Conservation (phyloP, 2,888 invertebrate genomes). For the Apodemia duryi region DNA sequence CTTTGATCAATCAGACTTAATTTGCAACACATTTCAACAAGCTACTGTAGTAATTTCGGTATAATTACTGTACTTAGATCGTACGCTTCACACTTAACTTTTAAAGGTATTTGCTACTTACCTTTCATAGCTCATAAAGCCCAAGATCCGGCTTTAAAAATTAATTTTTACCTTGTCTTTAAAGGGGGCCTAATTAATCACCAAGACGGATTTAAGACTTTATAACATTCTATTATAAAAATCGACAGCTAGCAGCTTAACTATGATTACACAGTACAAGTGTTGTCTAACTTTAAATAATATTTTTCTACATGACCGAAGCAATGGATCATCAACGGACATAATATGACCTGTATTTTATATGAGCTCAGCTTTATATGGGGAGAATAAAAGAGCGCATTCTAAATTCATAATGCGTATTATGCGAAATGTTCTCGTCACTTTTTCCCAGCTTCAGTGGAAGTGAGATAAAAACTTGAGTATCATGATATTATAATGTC, state of each 20-base stretch:
- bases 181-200: too few relatives aligned
- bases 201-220: too few relatives aligned
- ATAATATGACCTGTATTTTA: constrained; percentile 4
- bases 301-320: too few relatives aligned
- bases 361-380: constrained; percentile 4
- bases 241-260: too few relatives aligned
- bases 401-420: constrained; percentile 4
- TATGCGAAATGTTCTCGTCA: constrained; percentile 4
- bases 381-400: constrained; percentile 2
- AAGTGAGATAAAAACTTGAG: constrained; percentile 15
- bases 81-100: neutral
- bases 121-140: too few relatives aligned
- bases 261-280: too few relatives aligned
- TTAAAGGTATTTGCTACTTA: neutral
- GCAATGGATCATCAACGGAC: neutral
- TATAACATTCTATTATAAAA: too few relatives aligned
- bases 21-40: constrained; percentile 21
- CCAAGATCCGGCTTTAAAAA: too few relatives aligned
- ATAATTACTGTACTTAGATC: constrained; percentile 5
- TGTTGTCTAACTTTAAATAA: too few relatives aligned
- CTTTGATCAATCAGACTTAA: constrained; percentile 54
- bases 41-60: constrained; percentile 4
- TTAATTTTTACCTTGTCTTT: too few relatives aligned
- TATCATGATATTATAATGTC: constrained; percentile 14
- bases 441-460: constrained; percentile 2